Percentiles rank a stretch among this genome's conserved stretches.
phyloP scores from a whole-genome alignment of 2,797 vertebrate genomes.

The Enteromius viviparus region DNA sequence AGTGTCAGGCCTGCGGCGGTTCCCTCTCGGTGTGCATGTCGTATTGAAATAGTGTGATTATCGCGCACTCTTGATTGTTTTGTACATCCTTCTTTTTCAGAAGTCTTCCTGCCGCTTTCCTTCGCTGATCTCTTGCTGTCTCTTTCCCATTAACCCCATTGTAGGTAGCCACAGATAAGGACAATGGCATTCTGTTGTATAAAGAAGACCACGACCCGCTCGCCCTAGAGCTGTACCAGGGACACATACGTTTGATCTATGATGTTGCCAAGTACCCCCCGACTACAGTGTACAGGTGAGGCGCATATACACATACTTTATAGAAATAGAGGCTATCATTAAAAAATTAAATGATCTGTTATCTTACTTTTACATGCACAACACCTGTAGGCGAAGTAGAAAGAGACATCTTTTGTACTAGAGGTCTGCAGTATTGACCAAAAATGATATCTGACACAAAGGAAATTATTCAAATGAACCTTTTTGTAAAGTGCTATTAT shows the following conservation, averaged over 20 bases:
- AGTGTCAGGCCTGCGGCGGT: conserved; percentile 63
- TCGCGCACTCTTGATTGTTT: conserved; percentile 13
- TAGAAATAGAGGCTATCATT: neutral
- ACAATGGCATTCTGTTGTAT: conserved; percentile 92
- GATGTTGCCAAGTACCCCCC: conserved; percentile 90
- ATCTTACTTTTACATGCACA: too few species aligned
- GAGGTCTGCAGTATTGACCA: neutral
- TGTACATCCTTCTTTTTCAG: conserved; percentile 9
- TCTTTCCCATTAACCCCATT: conserved; percentile 62
- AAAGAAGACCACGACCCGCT: conserved; percentile 94
- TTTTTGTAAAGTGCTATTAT: too few species aligned
- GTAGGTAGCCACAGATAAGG: conserved; percentile 93
- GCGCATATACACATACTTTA: conserved; percentile 22
- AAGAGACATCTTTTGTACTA: neutral
- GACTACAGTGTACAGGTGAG: conserved; percentile 87
- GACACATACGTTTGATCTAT: conserved; percentile 92
- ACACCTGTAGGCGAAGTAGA: neutral
- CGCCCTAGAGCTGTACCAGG: conserved; percentile 94
- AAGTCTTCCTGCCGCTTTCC: neutral
- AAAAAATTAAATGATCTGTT: neutral
- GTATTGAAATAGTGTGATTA: conserved; percentile 10
- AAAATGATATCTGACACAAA: neutral
- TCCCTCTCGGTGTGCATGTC: conserved; percentile 4
- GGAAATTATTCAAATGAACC: too few species aligned
- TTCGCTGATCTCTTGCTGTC: conserved; percentile 55